Percentiles rank a stretch among this genome's conserved stretches.
These are phyloP conservation scores for Mycogona germanica DNA, from an alignment of 2,888 invertebrate species.

Conservation along the genomic window DNA sequence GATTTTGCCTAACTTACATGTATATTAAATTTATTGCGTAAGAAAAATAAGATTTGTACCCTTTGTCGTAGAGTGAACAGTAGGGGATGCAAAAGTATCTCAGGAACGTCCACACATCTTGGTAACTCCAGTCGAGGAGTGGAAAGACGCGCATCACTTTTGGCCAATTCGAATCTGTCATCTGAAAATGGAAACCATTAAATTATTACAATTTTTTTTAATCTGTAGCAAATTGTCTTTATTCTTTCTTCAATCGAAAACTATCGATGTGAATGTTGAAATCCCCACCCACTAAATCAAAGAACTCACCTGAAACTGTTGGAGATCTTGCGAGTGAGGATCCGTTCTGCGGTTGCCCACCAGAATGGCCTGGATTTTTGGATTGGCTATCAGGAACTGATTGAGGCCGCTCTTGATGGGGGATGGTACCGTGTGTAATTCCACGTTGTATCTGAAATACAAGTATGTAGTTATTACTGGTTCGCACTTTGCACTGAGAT, in stretches of 20 bases:
- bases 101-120: slow-evolving; percentile 84
- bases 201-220: no score
- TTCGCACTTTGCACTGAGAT: no score
- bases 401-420: slow-evolving; percentile 59
- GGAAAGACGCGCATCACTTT: slow-evolving; percentile 77
- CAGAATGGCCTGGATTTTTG: slow-evolving; percentile 62
- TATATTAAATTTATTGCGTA: background rate
- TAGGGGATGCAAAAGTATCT: slow-evolving; percentile 67
- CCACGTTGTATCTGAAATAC: slow-evolving; percentile 55
- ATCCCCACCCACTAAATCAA: background rate
- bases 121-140: slow-evolving; percentile 81
- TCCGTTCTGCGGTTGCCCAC: slow-evolving; percentile 89
- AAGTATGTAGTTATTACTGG: slow-evolving; percentile 15
- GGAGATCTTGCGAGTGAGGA: slow-evolving; percentile 57
- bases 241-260: background rate
- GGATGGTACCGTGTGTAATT: slow-evolving; percentile 51
- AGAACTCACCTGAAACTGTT: slow-evolving; percentile 51
- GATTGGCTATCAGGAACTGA: slow-evolving; percentile 43
- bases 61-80: slow-evolving; percentile 78
- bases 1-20: background rate
- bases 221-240: background rate
- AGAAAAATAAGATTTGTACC: slow-evolving; percentile 39
- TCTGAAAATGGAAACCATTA: slow-evolving; percentile 23
- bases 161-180: slow-evolving; percentile 84
- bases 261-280: background rate